Evolutionary conservation across 2,797 vertebrate species (phyloP).

Genomic region (Glossophaga mutica): DNA sequence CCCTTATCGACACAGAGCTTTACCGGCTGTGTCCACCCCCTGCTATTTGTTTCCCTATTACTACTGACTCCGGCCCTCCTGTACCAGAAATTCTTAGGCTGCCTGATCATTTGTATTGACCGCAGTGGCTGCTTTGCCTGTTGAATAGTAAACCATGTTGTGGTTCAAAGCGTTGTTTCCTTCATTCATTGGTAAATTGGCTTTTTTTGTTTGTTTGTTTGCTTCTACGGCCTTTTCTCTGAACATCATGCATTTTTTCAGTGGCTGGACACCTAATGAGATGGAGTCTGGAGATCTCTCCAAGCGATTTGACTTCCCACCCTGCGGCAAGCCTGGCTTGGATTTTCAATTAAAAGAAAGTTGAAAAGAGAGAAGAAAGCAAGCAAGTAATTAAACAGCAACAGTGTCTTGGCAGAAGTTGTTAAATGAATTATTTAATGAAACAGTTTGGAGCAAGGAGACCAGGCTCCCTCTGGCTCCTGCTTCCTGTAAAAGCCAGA

Average conservation of each 20-base stretch:
- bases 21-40: not conserved
- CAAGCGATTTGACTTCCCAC: slow-evolving; percentile 16
- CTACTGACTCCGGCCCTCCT: not conserved
- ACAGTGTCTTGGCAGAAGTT: slow-evolving; percentile 48
- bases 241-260: slow-evolving; percentile 50
- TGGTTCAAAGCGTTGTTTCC: not conserved
- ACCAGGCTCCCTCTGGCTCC: not conserved
- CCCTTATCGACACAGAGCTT: not conserved
- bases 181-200: slow-evolving; percentile 21
- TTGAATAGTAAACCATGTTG: slow-evolving; percentile 8
- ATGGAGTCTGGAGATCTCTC: slow-evolving; percentile 44
- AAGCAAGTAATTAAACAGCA: slow-evolving; percentile 60
- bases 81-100: not conserved
- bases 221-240: not conserved
- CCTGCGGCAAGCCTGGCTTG: slow-evolving; percentile 37
- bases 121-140: not conserved
- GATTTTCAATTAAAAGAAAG: slow-evolving; percentile 70
- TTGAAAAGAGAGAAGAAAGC: slow-evolving; percentile 62
- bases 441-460: not conserved
- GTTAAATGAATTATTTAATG: slow-evolving; percentile 67
- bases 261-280: slow-evolving; percentile 63
- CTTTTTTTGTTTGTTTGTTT: not conserved
- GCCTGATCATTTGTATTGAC: not conserved
- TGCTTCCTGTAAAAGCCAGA: not conserved
- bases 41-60: not conserved